Percentiles rank a stretch among this genome's conserved stretches.
Conservation (phyloP, 2,888 invertebrate species). For the Epistrophe eligans region DNA sequence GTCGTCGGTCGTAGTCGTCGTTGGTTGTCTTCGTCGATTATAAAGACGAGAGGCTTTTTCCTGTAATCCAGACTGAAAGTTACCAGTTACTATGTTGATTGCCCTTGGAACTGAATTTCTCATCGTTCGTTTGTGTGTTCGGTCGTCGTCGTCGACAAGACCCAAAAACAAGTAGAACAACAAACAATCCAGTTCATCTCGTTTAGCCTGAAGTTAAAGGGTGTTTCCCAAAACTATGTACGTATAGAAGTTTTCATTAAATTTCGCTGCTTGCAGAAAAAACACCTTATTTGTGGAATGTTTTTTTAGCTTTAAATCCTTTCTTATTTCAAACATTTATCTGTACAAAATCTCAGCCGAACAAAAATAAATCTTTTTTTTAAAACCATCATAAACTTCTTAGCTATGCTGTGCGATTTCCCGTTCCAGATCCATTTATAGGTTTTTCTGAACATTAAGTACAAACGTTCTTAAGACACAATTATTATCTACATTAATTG, state of each 20-base stretch:
- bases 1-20: slow-evolving; percentile 14
- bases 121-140: background rate
- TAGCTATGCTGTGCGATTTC: background rate
- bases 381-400: background rate
- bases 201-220: slow-evolving; percentile 12
- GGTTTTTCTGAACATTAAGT: background rate
- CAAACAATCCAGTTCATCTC: slow-evolving; percentile 46
- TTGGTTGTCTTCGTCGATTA: slow-evolving; percentile 42
- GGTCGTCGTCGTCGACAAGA: slow-evolving; percentile 9
- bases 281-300: no score
- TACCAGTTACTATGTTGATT: slow-evolving; percentile 52
- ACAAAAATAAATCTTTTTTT: background rate
- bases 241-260: background rate
- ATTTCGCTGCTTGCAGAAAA: background rate
- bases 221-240: background rate
- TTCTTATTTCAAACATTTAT: no score
- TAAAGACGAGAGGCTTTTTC: slow-evolving; percentile 53
- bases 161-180: slow-evolving; percentile 65
- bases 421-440: background rate
- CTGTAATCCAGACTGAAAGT: slow-evolving; percentile 56
- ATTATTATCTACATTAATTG: no score
- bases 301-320: no score
- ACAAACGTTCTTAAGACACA: background rate
- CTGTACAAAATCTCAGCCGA: no score
- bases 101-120: slow-evolving; percentile 69